Base-by-base conservation (phyloP, 2,113 vertebrate species). In the Microcebus murinus region DNA sequence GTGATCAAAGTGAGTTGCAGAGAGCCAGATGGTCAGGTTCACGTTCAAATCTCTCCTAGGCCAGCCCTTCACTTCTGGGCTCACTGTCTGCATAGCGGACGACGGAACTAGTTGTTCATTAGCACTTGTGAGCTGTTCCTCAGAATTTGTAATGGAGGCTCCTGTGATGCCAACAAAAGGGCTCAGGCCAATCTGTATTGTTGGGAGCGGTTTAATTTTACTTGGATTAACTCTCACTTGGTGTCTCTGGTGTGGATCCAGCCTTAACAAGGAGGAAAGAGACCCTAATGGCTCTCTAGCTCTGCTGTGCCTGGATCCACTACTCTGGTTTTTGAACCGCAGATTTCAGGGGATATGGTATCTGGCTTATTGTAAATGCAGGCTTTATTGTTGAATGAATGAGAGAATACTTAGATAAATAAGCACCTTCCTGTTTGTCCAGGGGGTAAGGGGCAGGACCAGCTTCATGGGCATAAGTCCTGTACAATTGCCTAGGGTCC, bases 1-100 rank as follows among this genome's bases (percentile, higher is more conserved):
- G 95, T 96, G 97, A 98, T 98, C 98, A 98, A 98, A 98, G 96
- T 96, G 96, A 97, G 87, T 96, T 7, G 1, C 61, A 57, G 94
- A 95, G 95, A 97, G 94, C 96, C 98, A 98, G 98, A 97, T 98
- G 97, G 98, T 97, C 93, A 97, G 97, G 96, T 98, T 98, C 97
- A 97, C 23, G 90, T 97, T 97, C 95, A 95, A 36, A 85, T 97
- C 96, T 93, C 96, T 96, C 86, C 61, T 93, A 90, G 96, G 92
- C 95, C 80, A 96, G 91, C 92, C 87, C 96, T 92, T 94, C 87
- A 59, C 97, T 96, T 96, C 93, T 95, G 97, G 61, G 96, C 93
- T 50, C 93, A 77, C 96, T 83, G 96, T 97, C 96, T 97, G 79
- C 76, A 63, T 34, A 89, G 89, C 94, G 23, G 0, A 52, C 0